Base-by-base conservation (phyloP, 2,797 vertebrate genomes). In the Ctenopoma multispine region DNA sequence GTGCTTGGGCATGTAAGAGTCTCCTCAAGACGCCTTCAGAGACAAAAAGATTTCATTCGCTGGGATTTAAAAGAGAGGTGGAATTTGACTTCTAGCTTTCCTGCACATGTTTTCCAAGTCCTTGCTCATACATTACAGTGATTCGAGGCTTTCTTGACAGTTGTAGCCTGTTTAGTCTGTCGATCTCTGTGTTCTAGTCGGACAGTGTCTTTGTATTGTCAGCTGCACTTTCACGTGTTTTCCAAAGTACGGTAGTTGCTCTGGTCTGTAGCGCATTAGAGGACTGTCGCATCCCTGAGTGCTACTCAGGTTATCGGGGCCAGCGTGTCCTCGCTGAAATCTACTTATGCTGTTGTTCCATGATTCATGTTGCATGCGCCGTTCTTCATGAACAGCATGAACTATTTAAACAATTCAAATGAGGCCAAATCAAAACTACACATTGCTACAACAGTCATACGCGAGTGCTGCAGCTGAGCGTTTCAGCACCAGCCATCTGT, bases 201-300 rank as follows among this genome's bases (percentile, higher is more conserved):
- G 40, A 23, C 66, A 34, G 23, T 50, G 46, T 76, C 29, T 24
- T 47, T 11, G 9, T 11, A 24, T 18, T 18, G 18, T 40, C 18
- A 48, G 55, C 41, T 70, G 67, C 38, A 5, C 73, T 62, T 88
- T 75, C 75, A 86, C 77, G 80, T 89, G 81, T 86, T 77, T 59
- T 71, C 65, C 3, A 68, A 80, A 81, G 74, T 72, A 43, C 48
- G 36, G 56, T 61, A 55, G 79, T 56, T 53, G 72, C 73, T 80
- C 7, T 68, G 65, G 86, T 79, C 11, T 80, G 4, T 27, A 75
- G 80, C 80, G 82, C 86, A 86, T 63, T 74, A 17, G 53, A 75
- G 56, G 40, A 31, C 29, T 85, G 87, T 89, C 84, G 85, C 88
- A 88, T 86, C 81, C 71, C 64, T 46, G 64, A 69, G 75, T 65